phyloP scores from a whole-genome alignment of 1,140 invertebrate genomes.

The Lepidotrigona ventralis region DNA sequence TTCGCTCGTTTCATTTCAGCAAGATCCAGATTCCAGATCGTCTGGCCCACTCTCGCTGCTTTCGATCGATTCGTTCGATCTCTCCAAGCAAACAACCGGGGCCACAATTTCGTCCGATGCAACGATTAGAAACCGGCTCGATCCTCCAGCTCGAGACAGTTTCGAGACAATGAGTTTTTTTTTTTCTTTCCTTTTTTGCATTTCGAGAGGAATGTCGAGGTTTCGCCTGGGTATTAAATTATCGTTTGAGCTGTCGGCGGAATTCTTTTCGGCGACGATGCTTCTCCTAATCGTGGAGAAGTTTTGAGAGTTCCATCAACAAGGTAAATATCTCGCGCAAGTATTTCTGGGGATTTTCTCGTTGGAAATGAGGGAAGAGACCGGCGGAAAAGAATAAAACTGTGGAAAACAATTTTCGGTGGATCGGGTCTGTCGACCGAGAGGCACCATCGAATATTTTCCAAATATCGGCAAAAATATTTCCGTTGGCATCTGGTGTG shows the following conservation, averaged over 20 bases:
- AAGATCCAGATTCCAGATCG: constrained; percentile 56
- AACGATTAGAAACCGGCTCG: constrained; percentile 15
- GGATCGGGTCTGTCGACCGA: constrained; percentile 14
- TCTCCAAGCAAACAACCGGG: constrained; percentile 28
- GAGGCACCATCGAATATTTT: constrained; percentile 56
- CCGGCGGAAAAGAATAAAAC: background rate
- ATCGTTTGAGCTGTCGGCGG: background rate
- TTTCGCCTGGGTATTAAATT: background rate
- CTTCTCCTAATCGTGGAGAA: background rate
- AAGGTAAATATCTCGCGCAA: background rate
- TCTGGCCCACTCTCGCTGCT: constrained; percentile 24
- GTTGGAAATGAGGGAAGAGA: background rate
- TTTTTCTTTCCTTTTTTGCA: background rate
- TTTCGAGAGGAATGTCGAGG: background rate
- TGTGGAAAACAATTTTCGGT: background rate
- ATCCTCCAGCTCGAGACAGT: background rate
- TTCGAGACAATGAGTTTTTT: background rate
- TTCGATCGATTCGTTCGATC: constrained; percentile 49
- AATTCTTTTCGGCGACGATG: background rate
- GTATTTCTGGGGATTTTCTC: background rate
- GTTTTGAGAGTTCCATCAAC: background rate
- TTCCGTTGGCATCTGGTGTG: background rate
- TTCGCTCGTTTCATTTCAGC: constrained; percentile 20
- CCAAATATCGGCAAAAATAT: constrained; percentile 18
- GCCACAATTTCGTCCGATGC: constrained; percentile 49